Base-by-base conservation (phyloP, 2,113 vertebrate species). In the Turdus rufiventris region DNA sequence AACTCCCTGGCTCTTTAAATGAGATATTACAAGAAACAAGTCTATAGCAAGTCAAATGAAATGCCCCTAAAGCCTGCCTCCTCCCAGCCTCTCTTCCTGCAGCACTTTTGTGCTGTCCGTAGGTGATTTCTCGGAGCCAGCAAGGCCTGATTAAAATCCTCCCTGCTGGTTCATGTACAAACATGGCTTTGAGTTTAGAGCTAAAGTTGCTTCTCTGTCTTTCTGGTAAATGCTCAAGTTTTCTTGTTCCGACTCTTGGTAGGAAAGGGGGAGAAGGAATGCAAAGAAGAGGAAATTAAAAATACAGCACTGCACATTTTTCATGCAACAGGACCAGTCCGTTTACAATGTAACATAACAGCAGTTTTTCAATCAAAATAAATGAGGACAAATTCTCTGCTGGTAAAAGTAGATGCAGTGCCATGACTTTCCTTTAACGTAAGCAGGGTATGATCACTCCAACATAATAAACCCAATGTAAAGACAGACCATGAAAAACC, bases 111-210 rank as follows among this genome's bases (percentile, higher is more conserved):
- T 86, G 82, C 68, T 1, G 29, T 77, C 60, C 13, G 3, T 92
- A 70, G 94, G 82, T 93, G 89, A 95, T 96, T 96, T 96, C 85
- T 91, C 12, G 8, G 93, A 86, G 90, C 85, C 91, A 94, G 86
- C 65, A 67, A 91, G 76, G 61, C 83, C 96, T 96, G 95, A 93
- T 96, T 96, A 96, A 96, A 97, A 95, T 93, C 93, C 78, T 90
- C 94, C 96, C 94, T 88, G 95, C 94, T 95, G 93, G 17, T 95
- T 91, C 88, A 14, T 24, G 58, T 36, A 53, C 82, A 53, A 72
- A 72, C 26, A 21, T 40, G 79, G 51, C 56, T 71, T 89, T 81
- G 62, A 79, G 58, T 85, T 70, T 61, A 50, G 94, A 68, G 71
- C 60, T 45, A 33, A 75, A 75, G 81, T 43, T 56, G 78, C 80